Conservation (phyloP, 2,113 vertebrate genomes). For the Eurypyga helias region DNA sequence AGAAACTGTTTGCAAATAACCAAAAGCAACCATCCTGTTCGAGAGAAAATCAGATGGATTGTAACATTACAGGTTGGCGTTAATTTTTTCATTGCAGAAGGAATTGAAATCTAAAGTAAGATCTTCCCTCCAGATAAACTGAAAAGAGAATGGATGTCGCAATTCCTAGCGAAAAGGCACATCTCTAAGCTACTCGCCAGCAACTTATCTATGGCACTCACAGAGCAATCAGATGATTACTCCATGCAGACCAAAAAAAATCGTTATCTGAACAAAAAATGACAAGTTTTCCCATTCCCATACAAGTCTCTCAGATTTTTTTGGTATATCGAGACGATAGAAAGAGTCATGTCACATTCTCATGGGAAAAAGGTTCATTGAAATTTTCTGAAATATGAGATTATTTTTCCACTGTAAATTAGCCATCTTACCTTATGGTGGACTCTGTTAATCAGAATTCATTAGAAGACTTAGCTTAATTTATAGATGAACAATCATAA, state of each 20-base stretch:
- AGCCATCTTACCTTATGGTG: background rate
- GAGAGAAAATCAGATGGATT: background rate
- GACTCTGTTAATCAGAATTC: background rate
- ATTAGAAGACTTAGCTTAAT: background rate
- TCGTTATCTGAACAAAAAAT: background rate
- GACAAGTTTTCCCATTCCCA: constrained; percentile 16
- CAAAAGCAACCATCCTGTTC: background rate
- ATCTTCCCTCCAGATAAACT: background rate
- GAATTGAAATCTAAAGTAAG: background rate
- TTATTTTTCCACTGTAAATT: background rate
- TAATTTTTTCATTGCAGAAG: background rate
- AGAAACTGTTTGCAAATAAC: background rate
- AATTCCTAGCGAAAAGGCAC: background rate
- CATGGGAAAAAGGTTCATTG: background rate
- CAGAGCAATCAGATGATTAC: background rate
- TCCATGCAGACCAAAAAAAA: background rate
- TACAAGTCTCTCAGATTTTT: background rate
- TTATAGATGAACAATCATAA: background rate
- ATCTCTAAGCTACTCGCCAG: background rate
- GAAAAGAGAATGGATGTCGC: background rate
- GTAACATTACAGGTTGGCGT: background rate
- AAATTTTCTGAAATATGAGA: background rate
- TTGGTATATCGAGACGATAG: background rate
- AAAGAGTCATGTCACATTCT: background rate
- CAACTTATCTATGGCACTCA: background rate